Conservation (phyloP, 2,888 invertebrate species). For the Ametastegia equiseti region DNA sequence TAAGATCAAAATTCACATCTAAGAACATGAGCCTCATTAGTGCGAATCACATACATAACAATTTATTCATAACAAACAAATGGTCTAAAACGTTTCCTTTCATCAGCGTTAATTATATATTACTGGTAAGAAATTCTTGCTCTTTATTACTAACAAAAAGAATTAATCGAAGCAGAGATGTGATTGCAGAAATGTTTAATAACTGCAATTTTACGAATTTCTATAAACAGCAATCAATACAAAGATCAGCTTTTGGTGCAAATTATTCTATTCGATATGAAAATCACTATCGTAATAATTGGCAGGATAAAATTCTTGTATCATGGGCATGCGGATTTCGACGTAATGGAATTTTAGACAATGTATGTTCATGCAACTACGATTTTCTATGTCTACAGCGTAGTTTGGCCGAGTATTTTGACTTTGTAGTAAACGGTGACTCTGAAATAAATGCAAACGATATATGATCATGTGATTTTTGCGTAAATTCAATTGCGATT, state of each 20-base stretch:
- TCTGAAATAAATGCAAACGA: slow-evolving; percentile 56
- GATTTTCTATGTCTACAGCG: slow-evolving; percentile 13
- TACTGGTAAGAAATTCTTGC: background rate
- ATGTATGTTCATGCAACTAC: slow-evolving; percentile 8
- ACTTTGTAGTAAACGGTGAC: slow-evolving; percentile 48
- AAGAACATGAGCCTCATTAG: background rate
- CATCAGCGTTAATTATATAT: background rate
- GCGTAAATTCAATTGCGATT: background rate
- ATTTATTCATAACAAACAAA: background rate
- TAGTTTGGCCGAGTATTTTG: slow-evolving; percentile 8
- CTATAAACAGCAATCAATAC: background rate
- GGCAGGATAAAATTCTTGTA: background rate
- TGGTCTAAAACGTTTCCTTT: background rate
- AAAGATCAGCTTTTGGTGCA: background rate
- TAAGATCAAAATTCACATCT: slow-evolving; percentile 58
- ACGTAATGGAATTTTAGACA: background rate
- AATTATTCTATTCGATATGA: background rate
- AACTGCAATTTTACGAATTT: background rate
- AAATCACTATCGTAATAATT: background rate
- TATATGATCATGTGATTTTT: background rate
- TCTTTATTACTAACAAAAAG: slow-evolving; percentile 2
- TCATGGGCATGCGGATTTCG: slow-evolving; percentile 3
- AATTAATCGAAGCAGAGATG: background rate
- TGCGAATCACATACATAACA: background rate
- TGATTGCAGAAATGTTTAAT: slow-evolving; percentile 5